A percentile compares a stretch with the other conserved stretches of the same genome.
phyloP scores from a whole-genome alignment of 2,113 vertebrate genomes.

The Pantherophis guttatus region DNA sequence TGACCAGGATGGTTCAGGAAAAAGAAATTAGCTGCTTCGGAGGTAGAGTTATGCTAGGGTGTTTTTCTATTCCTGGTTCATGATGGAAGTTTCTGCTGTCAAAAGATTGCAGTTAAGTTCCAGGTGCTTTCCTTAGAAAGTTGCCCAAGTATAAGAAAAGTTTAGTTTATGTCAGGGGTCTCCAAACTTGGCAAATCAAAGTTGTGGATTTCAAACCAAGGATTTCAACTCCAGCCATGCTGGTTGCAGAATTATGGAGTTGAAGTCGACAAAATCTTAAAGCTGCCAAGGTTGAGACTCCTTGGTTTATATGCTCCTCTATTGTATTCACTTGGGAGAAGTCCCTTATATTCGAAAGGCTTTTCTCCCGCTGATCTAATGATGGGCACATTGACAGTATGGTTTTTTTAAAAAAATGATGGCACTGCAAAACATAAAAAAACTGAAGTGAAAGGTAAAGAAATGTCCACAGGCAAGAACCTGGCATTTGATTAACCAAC shows the following conservation, averaged over 20 bases:
- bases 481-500: background rate
- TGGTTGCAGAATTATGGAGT: background rate
- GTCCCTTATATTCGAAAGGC: background rate
- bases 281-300: background rate
- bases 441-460: background rate
- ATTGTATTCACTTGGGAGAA: background rate
- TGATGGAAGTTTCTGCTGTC: background rate
- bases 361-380: background rate
- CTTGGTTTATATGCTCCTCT: background rate
- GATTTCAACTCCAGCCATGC: background rate
- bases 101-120: background rate
- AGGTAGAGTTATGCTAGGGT: background rate
- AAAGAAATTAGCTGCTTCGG: background rate
- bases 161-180: background rate
- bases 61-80: no score
- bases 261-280: background rate
- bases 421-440: background rate
- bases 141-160: background rate
- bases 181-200: background rate
- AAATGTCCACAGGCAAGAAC: background rate
- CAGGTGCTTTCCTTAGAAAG: background rate
- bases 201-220: background rate
- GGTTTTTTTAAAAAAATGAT: background rate
- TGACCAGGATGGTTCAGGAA: background rate
- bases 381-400: background rate